Evolutionary conservation across 2,888 invertebrate species (phyloP).

Genomic region (Harmothoe impar): DNA sequence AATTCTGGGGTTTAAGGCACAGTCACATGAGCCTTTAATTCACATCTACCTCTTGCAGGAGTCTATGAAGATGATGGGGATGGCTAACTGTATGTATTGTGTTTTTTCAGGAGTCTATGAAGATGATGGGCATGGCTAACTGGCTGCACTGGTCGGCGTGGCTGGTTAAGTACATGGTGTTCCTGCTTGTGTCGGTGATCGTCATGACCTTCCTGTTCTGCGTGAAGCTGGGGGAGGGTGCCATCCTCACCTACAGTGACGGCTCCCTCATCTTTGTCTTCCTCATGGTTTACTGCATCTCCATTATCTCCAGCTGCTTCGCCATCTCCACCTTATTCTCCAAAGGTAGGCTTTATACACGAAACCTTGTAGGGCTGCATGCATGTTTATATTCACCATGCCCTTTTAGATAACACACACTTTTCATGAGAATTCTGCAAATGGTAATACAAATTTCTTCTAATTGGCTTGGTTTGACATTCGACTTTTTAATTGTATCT

Average conservation of each 20-base stretch:
- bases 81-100: too few relatives aligned
- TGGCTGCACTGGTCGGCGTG: conserved; percentile 93
- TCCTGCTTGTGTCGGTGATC: conserved; percentile 86
- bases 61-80: too few relatives aligned
- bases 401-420: too few relatives aligned
- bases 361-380: neutral
- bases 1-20: too few relatives aligned
- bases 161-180: conserved; percentile 90
- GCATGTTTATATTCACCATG: neutral
- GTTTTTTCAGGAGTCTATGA: conserved; percentile 90
- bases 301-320: conserved; percentile 90
- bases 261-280: conserved; percentile 88
- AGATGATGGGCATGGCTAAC: conserved; percentile 92
- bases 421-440: too few relatives aligned
- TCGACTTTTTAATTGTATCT: too few relatives aligned
- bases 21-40: too few relatives aligned
- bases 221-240: conserved; percentile 71
- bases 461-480: too few relatives aligned
- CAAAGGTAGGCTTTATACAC: conserved; percentile 87
- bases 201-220: conserved; percentile 81
- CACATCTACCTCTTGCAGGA: too few relatives aligned
- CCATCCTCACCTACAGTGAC: conserved; percentile 88
- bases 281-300: conserved; percentile 88
- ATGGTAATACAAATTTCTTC: too few relatives aligned
- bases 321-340: conserved; percentile 91